These are phyloP conservation scores for Pachypeltis micranthus DNA, from an alignment of 1,140 invertebrate genomes.

Conservation along the genomic window DNA sequence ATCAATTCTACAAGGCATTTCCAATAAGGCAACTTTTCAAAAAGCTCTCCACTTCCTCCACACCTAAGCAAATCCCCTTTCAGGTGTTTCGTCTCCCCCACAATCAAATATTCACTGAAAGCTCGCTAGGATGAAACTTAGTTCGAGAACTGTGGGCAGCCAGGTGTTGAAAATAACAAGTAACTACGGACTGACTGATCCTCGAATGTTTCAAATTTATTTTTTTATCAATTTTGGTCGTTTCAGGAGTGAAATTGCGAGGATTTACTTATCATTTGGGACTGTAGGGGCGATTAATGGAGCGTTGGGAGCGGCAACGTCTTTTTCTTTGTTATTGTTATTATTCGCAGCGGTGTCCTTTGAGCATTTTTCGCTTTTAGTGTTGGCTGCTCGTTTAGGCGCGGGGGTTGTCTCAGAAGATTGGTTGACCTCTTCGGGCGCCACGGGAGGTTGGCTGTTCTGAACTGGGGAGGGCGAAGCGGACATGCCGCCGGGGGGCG, in stretches of 20 bases:
- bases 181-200: background rate
- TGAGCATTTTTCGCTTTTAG: background rate
- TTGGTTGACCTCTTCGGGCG: background rate
- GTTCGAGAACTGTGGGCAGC: background rate
- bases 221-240: background rate
- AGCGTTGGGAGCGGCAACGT: background rate
- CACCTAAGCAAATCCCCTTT: too few relatives aligned
- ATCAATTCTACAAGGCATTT: too few relatives aligned
- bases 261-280: background rate
- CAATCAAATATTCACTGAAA: background rate
- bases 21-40: too few relatives aligned
- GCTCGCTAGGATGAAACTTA: background rate
- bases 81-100: too few relatives aligned
- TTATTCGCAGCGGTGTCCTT: background rate
- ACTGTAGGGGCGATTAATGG: background rate
- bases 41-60: too few relatives aligned
- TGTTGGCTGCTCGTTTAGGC: background rate
- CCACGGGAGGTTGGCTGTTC: background rate
- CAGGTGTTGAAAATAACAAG: background rate
- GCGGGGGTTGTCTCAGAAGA: constrained; percentile 5
- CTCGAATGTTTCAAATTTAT: background rate
- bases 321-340: background rate
- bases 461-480: background rate
- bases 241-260: background rate
- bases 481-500: background rate